phyloP scores from a whole-genome alignment of 53 echinoderm and acorn worm genomes.

The Luidia sarsii region DNA sequence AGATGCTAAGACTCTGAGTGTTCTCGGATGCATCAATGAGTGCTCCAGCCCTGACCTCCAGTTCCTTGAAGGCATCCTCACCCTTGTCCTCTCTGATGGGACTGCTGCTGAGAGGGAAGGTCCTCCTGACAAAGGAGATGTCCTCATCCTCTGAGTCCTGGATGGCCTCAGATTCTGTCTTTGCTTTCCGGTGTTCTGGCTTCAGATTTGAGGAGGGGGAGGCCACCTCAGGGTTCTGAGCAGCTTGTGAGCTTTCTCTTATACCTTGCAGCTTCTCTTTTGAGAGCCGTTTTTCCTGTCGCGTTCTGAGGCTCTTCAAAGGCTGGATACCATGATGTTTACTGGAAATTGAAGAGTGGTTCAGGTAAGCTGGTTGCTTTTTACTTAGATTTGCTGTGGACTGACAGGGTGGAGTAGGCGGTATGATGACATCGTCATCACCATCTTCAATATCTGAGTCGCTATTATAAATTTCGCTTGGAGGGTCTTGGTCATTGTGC shows the following conservation, averaged over 20 bases:
- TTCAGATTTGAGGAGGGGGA: not conserved
- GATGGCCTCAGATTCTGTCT: not conserved
- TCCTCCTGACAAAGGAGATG: constrained; percentile 17
- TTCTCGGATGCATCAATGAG: not conserved
- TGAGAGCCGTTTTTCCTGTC: not conserved
- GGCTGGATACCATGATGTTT: not conserved
- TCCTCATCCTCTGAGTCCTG: not conserved
- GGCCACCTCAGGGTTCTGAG: not conserved
- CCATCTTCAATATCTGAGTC: constrained; percentile 9
- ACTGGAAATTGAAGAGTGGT: constrained; percentile 1
- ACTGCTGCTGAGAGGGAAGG: constrained; percentile 22
- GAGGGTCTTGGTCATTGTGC: not conserved
- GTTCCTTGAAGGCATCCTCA: not conserved
- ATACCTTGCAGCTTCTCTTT: no score
- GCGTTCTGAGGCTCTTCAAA: constrained; percentile 2
- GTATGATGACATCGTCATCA: constrained; percentile 55
- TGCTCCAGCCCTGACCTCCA: not conserved
- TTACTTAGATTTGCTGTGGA: not conserved
- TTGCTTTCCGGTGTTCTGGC: not conserved
- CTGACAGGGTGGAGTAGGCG: constrained; percentile 57
- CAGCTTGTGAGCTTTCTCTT: no score
- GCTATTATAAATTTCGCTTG: not conserved
- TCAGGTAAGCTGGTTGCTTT: constrained; percentile 1
- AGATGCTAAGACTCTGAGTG: constrained; percentile 48
- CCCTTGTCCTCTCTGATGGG: not conserved